Evolutionary conservation across 2,888 invertebrate species (phyloP).

Genomic region (Stenurella melanura): DNA sequence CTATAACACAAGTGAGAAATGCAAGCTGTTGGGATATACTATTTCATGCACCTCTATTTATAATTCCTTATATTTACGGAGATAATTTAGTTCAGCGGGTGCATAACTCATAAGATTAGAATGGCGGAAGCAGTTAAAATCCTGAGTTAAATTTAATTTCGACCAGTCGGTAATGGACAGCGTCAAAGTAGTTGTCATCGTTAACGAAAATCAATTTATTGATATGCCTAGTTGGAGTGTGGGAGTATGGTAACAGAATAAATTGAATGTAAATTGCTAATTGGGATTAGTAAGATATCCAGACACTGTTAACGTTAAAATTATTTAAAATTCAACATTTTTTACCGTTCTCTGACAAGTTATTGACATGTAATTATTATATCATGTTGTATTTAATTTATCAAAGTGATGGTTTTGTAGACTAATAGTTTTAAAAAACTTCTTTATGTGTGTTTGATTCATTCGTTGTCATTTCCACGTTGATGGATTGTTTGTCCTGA

Average conservation of each 20-base stretch:
- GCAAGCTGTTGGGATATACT: constrained; percentile 5
- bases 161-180: constrained; percentile 3
- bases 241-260: not conserved
- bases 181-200: not conserved
- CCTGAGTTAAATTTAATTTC: constrained; percentile 25
- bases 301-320: too few relatives aligned
- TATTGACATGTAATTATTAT: too few relatives aligned
- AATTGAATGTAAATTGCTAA: not conserved
- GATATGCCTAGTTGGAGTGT: not conserved
- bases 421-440: too few relatives aligned
- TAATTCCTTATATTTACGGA: constrained; percentile 27
- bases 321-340: too few relatives aligned
- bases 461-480: too few relatives aligned
- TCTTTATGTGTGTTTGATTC: too few relatives aligned
- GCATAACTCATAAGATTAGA: constrained; percentile 22
- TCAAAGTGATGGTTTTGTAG: too few relatives aligned
- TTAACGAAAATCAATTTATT: not conserved
- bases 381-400: too few relatives aligned
- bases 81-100: constrained; percentile 31
- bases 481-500: too few relatives aligned
- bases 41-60: constrained; percentile 31
- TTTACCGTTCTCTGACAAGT: too few relatives aligned
- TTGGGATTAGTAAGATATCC: not conserved
- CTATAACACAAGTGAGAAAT: constrained; percentile 8
- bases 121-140: constrained; percentile 35